Evolutionary conservation across 2,888 invertebrate species (phyloP).

Genomic region (Molorchus minor): DNA sequence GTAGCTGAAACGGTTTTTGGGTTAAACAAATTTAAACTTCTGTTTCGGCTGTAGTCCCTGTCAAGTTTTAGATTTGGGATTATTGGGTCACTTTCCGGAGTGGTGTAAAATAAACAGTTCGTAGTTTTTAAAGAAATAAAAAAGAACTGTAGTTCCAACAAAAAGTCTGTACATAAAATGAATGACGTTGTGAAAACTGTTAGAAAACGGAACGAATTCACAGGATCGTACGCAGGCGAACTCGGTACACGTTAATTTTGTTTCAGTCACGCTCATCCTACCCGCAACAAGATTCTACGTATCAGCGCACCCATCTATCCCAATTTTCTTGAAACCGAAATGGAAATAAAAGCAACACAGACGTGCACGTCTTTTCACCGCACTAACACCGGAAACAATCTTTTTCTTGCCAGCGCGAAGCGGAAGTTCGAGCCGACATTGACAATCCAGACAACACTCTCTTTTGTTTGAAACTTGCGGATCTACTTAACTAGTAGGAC

Average conservation of each 20-base stretch:
- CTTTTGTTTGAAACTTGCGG: constrained; percentile 28
- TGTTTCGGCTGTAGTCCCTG: no score
- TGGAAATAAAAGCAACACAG: constrained; percentile 29
- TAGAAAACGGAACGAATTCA: background rate
- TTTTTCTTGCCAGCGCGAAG: constrained; percentile 30
- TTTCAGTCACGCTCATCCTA: constrained; percentile 3
- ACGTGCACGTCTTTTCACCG: constrained; percentile 31
- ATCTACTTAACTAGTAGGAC: constrained; percentile 7
- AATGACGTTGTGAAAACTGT: no score
- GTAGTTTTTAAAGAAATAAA: no score
- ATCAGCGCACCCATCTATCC: constrained; percentile 18
- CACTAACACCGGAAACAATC: constrained; percentile 35
- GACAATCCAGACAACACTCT: constrained; percentile 32
- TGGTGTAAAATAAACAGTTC: no score
- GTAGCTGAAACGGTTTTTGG: no score
- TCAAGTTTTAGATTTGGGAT: no score
- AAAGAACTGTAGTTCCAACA: no score
- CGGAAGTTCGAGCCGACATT: constrained; percentile 35
- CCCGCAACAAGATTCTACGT: constrained; percentile 24
- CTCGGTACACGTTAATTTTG: constrained; percentile 12
- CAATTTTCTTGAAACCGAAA: constrained; percentile 30
- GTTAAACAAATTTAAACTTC: no score
- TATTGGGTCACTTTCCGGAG: no score
- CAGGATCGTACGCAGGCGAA: background rate
- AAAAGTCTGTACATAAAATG: no score